These are phyloP conservation scores for Lasioglossum oenotherae DNA, from an alignment of 2,888 invertebrate genomes.

Conservation along the genomic window DNA sequence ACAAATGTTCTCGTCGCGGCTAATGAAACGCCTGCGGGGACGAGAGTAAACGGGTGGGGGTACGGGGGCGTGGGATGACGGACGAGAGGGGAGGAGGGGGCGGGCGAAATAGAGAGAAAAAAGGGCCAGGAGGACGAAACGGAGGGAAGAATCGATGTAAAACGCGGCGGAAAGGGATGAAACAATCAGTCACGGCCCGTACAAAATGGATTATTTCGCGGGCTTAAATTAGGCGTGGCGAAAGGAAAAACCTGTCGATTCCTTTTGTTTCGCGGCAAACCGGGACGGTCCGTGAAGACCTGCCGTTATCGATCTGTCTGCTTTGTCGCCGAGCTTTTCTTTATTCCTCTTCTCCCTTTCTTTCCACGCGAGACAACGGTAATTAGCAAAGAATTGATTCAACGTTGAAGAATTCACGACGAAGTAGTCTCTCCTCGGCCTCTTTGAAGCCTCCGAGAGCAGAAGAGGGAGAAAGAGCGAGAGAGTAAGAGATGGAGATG, in stretches of 20 bases:
- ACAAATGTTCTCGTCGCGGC: conserved; percentile 68
- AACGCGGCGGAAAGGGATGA: conserved; percentile 58
- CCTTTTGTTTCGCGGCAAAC: conserved; percentile 35
- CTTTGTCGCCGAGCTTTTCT: conserved; percentile 38
- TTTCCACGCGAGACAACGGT: conserved; percentile 40
- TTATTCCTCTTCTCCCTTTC: neutral
- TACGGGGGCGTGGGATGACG: neutral
- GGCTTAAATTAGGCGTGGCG: conserved; percentile 49
- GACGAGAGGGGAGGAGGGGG: too few species aligned
- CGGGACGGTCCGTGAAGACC: conserved; percentile 25
- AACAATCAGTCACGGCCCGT: conserved; percentile 53
- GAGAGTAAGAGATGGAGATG: neutral
- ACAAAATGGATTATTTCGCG: conserved; percentile 57
- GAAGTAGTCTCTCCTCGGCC: conserved; percentile 32
- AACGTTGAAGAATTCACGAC: conserved; percentile 32
- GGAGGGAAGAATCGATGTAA: conserved; percentile 53
- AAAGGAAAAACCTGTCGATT: conserved; percentile 59
- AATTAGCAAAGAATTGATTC: conserved; percentile 56
- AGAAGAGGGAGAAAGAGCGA: neutral
- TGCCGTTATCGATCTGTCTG: conserved; percentile 46
- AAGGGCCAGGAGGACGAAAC: conserved; percentile 33
- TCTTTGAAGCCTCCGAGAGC: conserved; percentile 57
- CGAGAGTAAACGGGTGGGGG: conserved; percentile 3
- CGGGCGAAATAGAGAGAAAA: neutral
- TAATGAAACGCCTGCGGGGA: conserved; percentile 67